phyloP scores from a whole-genome alignment of 2,113 vertebrate species.

The Seriola quinqueradiata region DNA sequence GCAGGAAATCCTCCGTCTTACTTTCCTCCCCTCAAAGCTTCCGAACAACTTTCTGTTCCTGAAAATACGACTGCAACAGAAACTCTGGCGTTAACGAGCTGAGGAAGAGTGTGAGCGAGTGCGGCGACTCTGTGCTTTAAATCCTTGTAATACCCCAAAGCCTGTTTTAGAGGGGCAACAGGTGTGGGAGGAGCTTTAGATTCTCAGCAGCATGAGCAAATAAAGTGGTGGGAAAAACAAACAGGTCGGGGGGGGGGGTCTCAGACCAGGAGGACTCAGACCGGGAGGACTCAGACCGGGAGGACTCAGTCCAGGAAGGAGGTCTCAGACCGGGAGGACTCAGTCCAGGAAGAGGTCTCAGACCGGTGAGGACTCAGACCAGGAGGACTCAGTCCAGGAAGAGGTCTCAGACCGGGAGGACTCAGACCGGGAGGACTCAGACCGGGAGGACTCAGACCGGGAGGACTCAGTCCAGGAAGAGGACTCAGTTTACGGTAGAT shows the following conservation, averaged over 20 bases:
- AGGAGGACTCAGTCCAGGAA: too few relatives aligned
- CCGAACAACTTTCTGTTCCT: slow-evolving; percentile 13
- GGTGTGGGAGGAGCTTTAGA: slow-evolving; percentile 31
- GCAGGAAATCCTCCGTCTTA: slow-evolving; percentile 50
- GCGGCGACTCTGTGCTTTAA: slow-evolving; percentile 32
- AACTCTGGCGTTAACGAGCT: slow-evolving; percentile 52
- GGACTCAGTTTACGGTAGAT: too few relatives aligned
- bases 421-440: too few relatives aligned
- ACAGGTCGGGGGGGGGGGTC: neutral
- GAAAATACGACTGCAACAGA: slow-evolving; percentile 12
- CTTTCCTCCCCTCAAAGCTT: slow-evolving; percentile 22
- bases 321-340: too few relatives aligned
- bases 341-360: too few relatives aligned
- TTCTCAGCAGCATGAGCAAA: neutral
- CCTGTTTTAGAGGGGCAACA: slow-evolving; percentile 1
- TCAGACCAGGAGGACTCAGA: too few relatives aligned
- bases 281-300: too few relatives aligned
- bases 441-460: too few relatives aligned
- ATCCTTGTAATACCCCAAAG: slow-evolving; percentile 43
- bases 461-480: too few relatives aligned
- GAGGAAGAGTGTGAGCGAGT: slow-evolving; percentile 38
- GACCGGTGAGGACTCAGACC: too few relatives aligned
- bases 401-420: too few relatives aligned
- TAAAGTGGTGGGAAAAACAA: neutral
- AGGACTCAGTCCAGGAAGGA: too few relatives aligned